A percentile compares a stretch with the other conserved stretches of the same genome.
phyloP scores from a whole-genome alignment of 2,797 vertebrate genomes.

The Saxicola maurus region DNA sequence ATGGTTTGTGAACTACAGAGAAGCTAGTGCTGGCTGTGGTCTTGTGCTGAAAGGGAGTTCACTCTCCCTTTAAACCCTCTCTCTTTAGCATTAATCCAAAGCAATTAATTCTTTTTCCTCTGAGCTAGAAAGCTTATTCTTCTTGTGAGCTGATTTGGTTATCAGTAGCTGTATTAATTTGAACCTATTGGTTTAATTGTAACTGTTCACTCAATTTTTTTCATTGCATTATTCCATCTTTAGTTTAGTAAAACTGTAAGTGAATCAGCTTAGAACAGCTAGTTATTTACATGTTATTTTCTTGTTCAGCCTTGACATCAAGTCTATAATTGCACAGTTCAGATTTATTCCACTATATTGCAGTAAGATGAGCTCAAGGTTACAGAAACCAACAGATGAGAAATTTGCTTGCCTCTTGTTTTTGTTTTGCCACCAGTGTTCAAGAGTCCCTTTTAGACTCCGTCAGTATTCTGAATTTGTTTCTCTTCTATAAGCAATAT shows the following conservation, averaged over 20 bases:
- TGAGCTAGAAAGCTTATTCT: background rate
- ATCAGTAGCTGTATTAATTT: constrained; percentile 1
- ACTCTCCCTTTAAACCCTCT: background rate
- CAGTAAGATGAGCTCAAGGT: constrained; percentile 1
- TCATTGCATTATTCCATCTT: background rate
- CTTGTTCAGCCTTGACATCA: constrained; percentile 1
- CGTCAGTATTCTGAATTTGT: background rate
- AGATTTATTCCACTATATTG: constrained; percentile 5
- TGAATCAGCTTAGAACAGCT: background rate
- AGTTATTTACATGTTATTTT: background rate
- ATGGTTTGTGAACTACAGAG: background rate
- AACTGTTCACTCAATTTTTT: background rate
- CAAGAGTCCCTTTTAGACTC: background rate
- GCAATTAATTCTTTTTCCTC: background rate
- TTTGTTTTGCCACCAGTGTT: background rate
- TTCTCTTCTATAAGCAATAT: background rate
- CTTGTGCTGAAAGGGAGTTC: background rate
- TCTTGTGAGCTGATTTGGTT: constrained; percentile 10
- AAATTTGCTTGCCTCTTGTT: background rate
- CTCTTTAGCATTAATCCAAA: background rate
- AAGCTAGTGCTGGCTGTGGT: background rate
- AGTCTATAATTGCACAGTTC: background rate
- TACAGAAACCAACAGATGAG: background rate
- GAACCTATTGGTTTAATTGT: constrained; percentile 23
- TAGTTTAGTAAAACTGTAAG: background rate